Evolutionary conservation across 2,888 invertebrate species (phyloP), one percentile per base, ranked within the genome.

Genomic region (Hyposoter didymator): DNA sequence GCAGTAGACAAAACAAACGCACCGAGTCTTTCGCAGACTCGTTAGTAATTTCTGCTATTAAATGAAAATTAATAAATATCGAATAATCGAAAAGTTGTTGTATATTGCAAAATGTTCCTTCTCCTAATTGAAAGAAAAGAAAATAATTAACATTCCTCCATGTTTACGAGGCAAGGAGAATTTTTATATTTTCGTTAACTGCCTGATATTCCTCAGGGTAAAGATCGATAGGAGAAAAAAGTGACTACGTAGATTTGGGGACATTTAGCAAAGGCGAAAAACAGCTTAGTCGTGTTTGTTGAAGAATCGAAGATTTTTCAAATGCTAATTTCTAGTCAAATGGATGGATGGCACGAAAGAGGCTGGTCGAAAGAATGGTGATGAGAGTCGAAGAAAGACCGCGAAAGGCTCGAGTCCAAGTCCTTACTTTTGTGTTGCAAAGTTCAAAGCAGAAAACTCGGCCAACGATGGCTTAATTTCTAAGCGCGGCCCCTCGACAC

Each of bases 401-500:
- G 8, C 19, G 17, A 69, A 74, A 55, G 73, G 62, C 35, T 81
- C 59, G 62, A 35, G 59, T 52, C 39, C 67, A 43, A 39, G 32
- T 73, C 47, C 49, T 28, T 17, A 32, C 64, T 80, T 55, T 80
- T 62, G 69, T 69, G 74, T 55, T 66, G 73, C 62, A 10, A 49
- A 78, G 76, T 73, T 78, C 66, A 70, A 81, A 83, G 80, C 52
- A 78, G 45, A 39, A 70, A 85, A 80, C 73, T 83, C 85, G 85
- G 80, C 80, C 85, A 85, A 80, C 76, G 82, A 85, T 35, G 83
- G 80, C 76, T 83, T 83, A 85, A 83, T 83, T 85, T 74, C 47
- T 47, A 75, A 85, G 82, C 83, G 82, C 83, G 14, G 10, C 76
- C 70, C 72, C 43, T 85, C 62, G 49, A 73, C 55, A 39, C 35